Base-by-base conservation (phyloP, 2,797 vertebrate species). In the Danio jaintianensis region DNA sequence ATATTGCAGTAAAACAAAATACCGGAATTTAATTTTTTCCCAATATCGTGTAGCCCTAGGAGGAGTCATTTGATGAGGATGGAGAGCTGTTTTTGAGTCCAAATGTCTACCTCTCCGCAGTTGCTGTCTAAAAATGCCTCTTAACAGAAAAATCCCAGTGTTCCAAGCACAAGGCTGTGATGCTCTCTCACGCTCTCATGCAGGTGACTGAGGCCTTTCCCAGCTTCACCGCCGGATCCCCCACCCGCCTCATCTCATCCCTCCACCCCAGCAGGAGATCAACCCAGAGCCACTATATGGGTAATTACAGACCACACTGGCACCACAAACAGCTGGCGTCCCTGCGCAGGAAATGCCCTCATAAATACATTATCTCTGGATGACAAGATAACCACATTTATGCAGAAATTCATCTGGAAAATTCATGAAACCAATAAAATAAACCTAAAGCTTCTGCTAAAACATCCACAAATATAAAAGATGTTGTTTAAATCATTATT, bases 181-280 rank as follows among this genome's bases (percentile, higher is more conserved):
- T 81, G 85, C 85, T 77, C 85, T 79, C 87, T 93, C 91, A 92
- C 90, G 85, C 90, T 90, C 86, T 80, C 63, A 48, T 80, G 82
- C 92, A 94, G 87, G 90, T 93, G 92, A 91, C 7, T 45, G 42
- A 48, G 86, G 85, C 82, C 55, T 40, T 87, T 84, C 86, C 78
- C 36, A 56, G 87, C 88, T 91, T 85, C 83, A 78, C 85, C 5
- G 76, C 88, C 75, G 47, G 81, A 72, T 82, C 83, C 78, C 80
- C 38, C 75, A 36, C 38, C 16, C 36, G 11, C 45, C 22, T 59
- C 56, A 16, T 64, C 78, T 74, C 78, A 67, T 75, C 70, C 78
- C 67, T 90, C 86, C 86, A 84, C 86, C 59, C 48, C 66, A 48
- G 42, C 38, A 72, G 56, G n/a, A 48, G 50, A 82, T 78, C 69